Evolutionary conservation across 2,888 invertebrate genomes (phyloP).

Genomic region (Cheiracanthium punctorium): DNA sequence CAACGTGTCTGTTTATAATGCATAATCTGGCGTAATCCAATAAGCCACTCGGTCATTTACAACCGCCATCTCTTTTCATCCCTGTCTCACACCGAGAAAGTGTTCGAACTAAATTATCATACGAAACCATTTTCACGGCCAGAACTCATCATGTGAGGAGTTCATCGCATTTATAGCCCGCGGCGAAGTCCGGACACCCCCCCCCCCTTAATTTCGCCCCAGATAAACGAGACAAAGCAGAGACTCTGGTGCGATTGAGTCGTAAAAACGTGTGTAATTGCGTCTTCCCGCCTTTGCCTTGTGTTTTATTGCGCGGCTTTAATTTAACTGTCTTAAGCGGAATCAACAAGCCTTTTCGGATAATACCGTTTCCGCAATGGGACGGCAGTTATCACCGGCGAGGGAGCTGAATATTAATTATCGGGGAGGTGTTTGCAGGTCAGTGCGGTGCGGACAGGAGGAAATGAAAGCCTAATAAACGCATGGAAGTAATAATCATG

Average conservation of each 20-base stretch:
- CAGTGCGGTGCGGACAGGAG: too few species aligned
- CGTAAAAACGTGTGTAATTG: slow-evolving; percentile 68
- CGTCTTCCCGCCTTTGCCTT: slow-evolving; percentile 35
- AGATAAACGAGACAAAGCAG: slow-evolving; percentile 21
- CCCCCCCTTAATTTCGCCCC: slow-evolving; percentile 39
- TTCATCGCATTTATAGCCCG: slow-evolving; percentile 39
- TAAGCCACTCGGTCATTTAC: neutral
- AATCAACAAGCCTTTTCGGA: slow-evolving; percentile 63
- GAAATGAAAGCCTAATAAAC: too few species aligned
- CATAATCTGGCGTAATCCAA: neutral
- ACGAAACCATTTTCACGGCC: neutral
- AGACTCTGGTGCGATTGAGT: slow-evolving; percentile 30
- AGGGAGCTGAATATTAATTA: neutral
- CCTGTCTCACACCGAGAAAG: neutral
- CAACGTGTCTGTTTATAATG: neutral
- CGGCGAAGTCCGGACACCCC: neutral
- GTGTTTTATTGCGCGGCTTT: slow-evolving; percentile 61
- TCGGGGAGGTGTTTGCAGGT: neutral
- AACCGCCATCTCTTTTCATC: neutral
- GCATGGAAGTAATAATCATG: too few species aligned
- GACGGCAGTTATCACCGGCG: slow-evolving; percentile 19
- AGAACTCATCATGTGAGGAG: neutral
- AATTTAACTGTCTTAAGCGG: slow-evolving; percentile 61
- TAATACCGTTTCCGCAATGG: slow-evolving; percentile 38
- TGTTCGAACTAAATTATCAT: neutral